Evolutionary conservation across 2,797 vertebrate genomes (phyloP).

Genomic region (Carduelis carduelis): DNA sequence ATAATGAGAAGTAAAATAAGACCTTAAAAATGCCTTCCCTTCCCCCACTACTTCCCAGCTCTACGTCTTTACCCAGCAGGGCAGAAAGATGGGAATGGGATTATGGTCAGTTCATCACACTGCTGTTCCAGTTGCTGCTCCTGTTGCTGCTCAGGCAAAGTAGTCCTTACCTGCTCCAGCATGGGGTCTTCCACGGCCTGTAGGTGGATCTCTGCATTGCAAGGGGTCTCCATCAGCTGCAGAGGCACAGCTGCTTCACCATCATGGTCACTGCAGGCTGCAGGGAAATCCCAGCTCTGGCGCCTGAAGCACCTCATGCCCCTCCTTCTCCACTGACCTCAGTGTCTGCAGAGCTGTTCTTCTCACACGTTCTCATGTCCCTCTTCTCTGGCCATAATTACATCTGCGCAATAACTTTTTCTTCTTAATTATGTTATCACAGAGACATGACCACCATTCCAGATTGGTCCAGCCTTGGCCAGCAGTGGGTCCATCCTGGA

Average conservation of each 20-base stretch:
- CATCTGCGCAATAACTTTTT: not conserved
- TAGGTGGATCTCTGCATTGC: not conserved
- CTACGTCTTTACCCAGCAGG: not conserved
- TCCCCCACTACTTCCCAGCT: not conserved
- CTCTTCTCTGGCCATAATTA: not conserved
- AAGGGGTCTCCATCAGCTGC: not conserved
- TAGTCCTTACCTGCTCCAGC: not conserved
- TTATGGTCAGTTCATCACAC: not conserved
- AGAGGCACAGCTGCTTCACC: not conserved
- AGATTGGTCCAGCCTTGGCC: not conserved
- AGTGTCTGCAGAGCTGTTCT: not conserved
- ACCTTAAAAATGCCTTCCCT: not conserved
- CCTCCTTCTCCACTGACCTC: not conserved
- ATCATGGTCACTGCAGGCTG: not conserved
- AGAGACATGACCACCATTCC: not conserved
- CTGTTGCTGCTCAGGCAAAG: not conserved
- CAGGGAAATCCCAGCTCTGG: not conserved
- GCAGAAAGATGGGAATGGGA: not conserved
- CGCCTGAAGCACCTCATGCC: rapidly evolving
- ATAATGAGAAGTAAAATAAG: not conserved
- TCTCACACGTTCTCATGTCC: not conserved
- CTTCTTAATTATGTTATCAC: not conserved
- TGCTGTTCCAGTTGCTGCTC: not conserved
- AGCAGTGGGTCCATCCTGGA: not conserved
- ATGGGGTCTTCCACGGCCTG: rapidly evolving